Percentiles rank a stretch among this genome's conserved stretches.
phyloP scores from a whole-genome alignment of 2,113 vertebrate genomes.

The Nothocercus nigrocapillus region DNA sequence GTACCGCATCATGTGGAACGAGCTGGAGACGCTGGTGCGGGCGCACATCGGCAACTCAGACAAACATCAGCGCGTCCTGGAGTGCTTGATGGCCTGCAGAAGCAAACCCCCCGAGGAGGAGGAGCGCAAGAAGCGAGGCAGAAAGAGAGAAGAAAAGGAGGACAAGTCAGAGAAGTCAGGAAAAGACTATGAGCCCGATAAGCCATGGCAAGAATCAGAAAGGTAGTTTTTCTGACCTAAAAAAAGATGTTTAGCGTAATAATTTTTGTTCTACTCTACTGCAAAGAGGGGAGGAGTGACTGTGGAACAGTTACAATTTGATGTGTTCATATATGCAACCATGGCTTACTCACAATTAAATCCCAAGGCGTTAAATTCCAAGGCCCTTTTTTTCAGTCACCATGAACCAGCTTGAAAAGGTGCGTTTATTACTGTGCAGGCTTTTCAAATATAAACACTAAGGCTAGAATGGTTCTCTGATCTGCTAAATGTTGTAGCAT shows the following conservation, averaged over 20 bases:
- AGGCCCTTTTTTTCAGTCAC: background rate
- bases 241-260: background rate
- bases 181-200: slow-evolving; percentile 90
- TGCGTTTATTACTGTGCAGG: background rate
- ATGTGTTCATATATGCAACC: background rate
- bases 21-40: slow-evolving; percentile 95
- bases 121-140: slow-evolving; percentile 93
- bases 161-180: slow-evolving; percentile 89
- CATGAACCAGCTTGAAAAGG: background rate
- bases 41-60: slow-evolving; percentile 90
- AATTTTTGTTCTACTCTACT: background rate
- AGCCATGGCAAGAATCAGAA: slow-evolving; percentile 92
- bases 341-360: background rate
- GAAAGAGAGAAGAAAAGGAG: slow-evolving; percentile 96
- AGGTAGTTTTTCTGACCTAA: slow-evolving; percentile 73
- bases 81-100: slow-evolving; percentile 93
- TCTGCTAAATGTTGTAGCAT: background rate
- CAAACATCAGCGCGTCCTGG: slow-evolving; percentile 92
- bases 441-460: background rate
- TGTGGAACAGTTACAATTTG: background rate
- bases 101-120: slow-evolving; percentile 98
- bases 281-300: background rate
- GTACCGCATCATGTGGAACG: slow-evolving; percentile 99
- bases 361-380: background rate
- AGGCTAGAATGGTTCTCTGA: background rate